These are phyloP conservation scores for Tetragonula carbonaria DNA, from an alignment of 2,888 invertebrate genomes.

Conservation along the genomic window DNA sequence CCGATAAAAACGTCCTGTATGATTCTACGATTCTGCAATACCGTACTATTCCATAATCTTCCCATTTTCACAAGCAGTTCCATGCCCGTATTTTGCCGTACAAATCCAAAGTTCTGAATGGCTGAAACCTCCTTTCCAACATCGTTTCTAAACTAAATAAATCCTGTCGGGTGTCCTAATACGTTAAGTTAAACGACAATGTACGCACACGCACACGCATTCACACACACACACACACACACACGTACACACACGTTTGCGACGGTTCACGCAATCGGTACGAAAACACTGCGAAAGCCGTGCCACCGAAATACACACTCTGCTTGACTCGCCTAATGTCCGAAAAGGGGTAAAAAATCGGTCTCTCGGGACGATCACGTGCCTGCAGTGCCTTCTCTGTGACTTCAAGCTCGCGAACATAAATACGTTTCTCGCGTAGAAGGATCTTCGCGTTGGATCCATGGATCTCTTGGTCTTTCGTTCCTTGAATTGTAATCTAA, in stretches of 20 bases:
- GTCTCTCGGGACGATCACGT: not conserved
- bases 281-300: not conserved
- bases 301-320: slow-evolving; percentile 2
- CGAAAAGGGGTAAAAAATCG: not conserved
- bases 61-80: too few relatives aligned
- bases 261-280: not conserved
- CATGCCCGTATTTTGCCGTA: too few relatives aligned
- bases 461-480: slow-evolving; percentile 18
- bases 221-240: slow-evolving; percentile 28
- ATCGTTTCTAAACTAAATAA: too few relatives aligned
- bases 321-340: slow-evolving; percentile 7
- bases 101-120: too few relatives aligned
- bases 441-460: slow-evolving; percentile 7
- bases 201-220: slow-evolving; percentile 18
- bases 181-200: not conserved
- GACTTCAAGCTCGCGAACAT: not conserved
- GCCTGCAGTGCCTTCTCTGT: not conserved
- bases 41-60: too few relatives aligned
- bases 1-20: too few relatives aligned
- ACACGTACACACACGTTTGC: not conserved
- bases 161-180: too few relatives aligned
- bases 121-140: too few relatives aligned
- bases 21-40: too few relatives aligned
- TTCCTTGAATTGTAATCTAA: slow-evolving; percentile 77
- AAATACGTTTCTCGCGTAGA: not conserved